A percentile compares a stretch with the other conserved stretches of the same genome.
These are phyloP conservation scores for Serripes groenlandicus DNA, from an alignment of 2,888 invertebrate genomes.

Conservation along the genomic window DNA sequence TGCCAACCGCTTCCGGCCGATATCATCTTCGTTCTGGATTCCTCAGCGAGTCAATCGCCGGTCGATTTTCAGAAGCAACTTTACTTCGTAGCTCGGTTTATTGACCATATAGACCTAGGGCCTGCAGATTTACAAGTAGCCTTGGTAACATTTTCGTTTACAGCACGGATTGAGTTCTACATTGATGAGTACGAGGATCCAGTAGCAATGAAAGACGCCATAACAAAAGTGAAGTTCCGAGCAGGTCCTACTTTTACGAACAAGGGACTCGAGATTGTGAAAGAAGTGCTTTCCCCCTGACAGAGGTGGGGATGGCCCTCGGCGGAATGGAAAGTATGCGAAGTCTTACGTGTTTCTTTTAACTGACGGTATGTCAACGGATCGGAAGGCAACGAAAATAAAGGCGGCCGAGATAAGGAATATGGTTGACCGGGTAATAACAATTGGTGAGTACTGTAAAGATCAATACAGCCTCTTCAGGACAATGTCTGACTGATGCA, in stretches of 20 bases:
- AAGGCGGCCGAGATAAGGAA: neutral
- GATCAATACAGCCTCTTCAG: too few relatives aligned
- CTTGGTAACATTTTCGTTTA: conserved; percentile 36
- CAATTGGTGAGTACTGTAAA: conserved; percentile 30
- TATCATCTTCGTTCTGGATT: conserved; percentile 45
- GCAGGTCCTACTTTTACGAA: conserved; percentile 37
- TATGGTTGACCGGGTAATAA: conserved; percentile 19
- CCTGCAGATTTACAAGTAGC: conserved; percentile 31
- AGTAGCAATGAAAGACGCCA: conserved; percentile 15
- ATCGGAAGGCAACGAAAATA: conserved; percentile 23
- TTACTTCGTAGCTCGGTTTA: conserved; percentile 33
- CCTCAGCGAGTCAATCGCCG: conserved; percentile 36
- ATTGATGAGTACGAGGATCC: conserved; percentile 22
- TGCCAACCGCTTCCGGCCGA: conserved; percentile 48
- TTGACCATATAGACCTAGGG: conserved; percentile 23
- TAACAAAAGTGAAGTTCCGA: conserved; percentile 19
- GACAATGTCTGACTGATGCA: too few relatives aligned
- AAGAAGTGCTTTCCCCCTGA: neutral
- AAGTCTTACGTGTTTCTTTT: conserved; percentile 21
- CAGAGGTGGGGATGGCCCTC: neutral
- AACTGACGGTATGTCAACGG: conserved; percentile 41
- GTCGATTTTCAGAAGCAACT: conserved; percentile 34
- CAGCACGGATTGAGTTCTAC: conserved; percentile 30
- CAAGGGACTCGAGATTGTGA: conserved; percentile 26
- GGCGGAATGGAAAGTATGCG: conserved; percentile 26